phyloP scores from a whole-genome alignment of 1,140 invertebrate genomes.

The Drosophila azteca region DNA sequence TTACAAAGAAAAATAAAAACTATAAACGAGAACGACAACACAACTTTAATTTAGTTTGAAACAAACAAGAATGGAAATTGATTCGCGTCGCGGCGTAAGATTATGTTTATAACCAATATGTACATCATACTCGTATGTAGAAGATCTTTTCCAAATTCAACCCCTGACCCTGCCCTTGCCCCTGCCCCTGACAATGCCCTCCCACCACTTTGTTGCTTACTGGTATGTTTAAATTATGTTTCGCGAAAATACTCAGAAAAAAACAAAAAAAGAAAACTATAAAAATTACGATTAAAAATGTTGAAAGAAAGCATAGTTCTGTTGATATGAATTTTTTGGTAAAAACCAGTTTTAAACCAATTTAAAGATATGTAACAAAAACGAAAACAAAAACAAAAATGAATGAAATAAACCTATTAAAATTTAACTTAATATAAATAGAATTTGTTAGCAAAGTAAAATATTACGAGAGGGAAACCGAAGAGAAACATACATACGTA shows the following conservation, averaged over 20 bases:
- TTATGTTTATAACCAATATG: conserved; percentile 53
- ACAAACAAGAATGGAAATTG: conserved; percentile 41
- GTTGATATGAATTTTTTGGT: conserved; percentile 78
- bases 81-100: conserved; percentile 75
- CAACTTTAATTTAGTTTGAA: conserved; percentile 50
- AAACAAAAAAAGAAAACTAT: conserved; percentile 39
- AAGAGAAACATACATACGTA: no score
- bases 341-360: conserved; percentile 71
- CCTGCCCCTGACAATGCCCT: no score
- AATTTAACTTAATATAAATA: conserved; percentile 79
- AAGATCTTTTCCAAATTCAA: conserved; percentile 30
- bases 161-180: conserved; percentile 9
- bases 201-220: conserved; percentile 69
- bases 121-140: background rate
- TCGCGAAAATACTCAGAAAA: conserved; percentile 57
- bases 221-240: conserved; percentile 76
- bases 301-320: conserved; percentile 60
- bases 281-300: conserved; percentile 34
- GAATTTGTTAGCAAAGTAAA: conserved; percentile 81
- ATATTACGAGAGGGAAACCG: conserved; percentile 43
- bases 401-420: conserved; percentile 59
- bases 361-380: conserved; percentile 58
- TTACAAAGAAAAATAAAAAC: conserved; percentile 37
- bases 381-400: conserved; percentile 25
- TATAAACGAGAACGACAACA: conserved; percentile 29